Evolutionary conservation across 2,888 invertebrate species (phyloP).

Genomic region (Opisthograptis luteolata): DNA sequence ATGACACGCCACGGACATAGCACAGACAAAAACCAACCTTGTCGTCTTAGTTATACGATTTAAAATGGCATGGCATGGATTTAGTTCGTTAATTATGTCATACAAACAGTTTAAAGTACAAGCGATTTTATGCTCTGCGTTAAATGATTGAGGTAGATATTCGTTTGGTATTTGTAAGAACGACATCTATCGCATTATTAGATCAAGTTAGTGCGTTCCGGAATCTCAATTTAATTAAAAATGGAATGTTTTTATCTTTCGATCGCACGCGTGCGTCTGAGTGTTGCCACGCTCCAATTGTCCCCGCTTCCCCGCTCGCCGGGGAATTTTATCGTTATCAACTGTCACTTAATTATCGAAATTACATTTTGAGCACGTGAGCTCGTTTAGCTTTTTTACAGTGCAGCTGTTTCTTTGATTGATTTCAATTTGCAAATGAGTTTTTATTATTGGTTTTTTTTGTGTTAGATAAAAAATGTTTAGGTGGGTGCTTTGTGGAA

Average conservation of each 20-base stretch:
- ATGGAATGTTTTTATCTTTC: constrained; percentile 66
- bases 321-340: constrained; percentile 51
- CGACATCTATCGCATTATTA: constrained; percentile 46
- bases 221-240: constrained; percentile 83
- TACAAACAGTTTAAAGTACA: neutral
- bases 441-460: constrained; percentile 16
- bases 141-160: neutral
- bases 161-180: neutral
- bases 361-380: constrained; percentile 59
- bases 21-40: constrained; percentile 51
- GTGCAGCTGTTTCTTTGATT: constrained; percentile 47
- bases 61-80: neutral
- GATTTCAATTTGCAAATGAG: constrained; percentile 48
- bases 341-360: constrained; percentile 77
- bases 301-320: constrained; percentile 25
- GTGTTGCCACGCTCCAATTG: constrained; percentile 74
- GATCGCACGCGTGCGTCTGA: constrained; percentile 69
- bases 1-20: constrained; percentile 57
- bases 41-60: constrained; percentile 40
- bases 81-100: neutral
- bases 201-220: constrained; percentile 54
- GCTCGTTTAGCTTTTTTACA: constrained; percentile 43
- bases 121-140: neutral
- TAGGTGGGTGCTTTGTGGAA: too few relatives aligned
- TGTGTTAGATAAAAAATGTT: too few relatives aligned